phyloP scores from a whole-genome alignment of 2,113 vertebrate genomes.

The Murina feae region DNA sequence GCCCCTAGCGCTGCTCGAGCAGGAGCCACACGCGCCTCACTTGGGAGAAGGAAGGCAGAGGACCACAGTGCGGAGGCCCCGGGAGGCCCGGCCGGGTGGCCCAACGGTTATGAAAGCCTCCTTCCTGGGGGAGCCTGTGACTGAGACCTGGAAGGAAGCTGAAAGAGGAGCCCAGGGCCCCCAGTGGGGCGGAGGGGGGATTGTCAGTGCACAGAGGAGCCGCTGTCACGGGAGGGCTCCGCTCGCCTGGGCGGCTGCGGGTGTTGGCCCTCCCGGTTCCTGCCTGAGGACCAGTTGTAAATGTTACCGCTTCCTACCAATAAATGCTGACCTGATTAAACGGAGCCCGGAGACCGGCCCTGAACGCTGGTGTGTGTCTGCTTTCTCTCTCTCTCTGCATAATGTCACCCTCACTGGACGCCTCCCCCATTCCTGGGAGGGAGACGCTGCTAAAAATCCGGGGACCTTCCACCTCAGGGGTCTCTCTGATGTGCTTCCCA shows the following conservation, averaged over 20 bases:
- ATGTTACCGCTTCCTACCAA: slow-evolving; percentile 79
- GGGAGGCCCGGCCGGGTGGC: neutral
- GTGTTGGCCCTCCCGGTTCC: slow-evolving; percentile 45
- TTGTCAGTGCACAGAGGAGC: slow-evolving; percentile 52
- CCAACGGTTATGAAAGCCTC: slow-evolving; percentile 54
- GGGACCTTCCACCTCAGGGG: neutral
- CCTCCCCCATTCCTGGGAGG: neutral
- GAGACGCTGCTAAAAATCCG: neutral
- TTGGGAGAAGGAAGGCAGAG: slow-evolving; percentile 48
- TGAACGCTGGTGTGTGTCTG: slow-evolving; percentile 56
- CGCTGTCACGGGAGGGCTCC: neutral
- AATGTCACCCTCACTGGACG: neutral
- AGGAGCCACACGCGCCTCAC: slow-evolving; percentile 63
- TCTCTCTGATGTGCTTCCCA: neutral
- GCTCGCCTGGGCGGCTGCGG: slow-evolving; percentile 39
- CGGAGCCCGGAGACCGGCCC: slow-evolving; percentile 61
- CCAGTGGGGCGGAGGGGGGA: neutral
- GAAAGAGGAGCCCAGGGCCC: neutral
- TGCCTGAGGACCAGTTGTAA: slow-evolving; percentile 76
- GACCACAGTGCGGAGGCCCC: neutral
- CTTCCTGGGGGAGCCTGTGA: slow-evolving; percentile 18
- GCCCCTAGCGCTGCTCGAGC: slow-evolving; percentile 67
- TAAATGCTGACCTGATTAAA: slow-evolving; percentile 80
- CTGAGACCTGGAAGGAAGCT: slow-evolving; percentile 42
- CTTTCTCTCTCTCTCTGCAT: slow-evolving; percentile 53